Base-by-base conservation (phyloP, 2,888 invertebrate genomes). In the Drosophila yooni region DNA sequence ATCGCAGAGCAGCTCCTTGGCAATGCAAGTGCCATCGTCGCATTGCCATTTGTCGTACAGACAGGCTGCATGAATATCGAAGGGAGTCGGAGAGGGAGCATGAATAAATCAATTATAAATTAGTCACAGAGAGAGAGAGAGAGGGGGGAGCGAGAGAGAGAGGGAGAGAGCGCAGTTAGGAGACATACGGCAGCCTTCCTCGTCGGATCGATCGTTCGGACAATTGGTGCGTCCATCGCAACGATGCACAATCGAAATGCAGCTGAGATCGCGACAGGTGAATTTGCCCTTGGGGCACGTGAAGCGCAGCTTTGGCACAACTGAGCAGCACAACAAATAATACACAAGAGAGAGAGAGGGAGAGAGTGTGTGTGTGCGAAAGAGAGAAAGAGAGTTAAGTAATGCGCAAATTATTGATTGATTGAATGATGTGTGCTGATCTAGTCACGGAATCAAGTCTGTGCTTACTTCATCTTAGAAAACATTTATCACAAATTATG, bases 201-300 rank as follows among this genome's bases (percentile, higher is more conserved):
- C 96, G 85, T 96, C 96, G 60, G 94, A 94, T 38, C 94, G 94
- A 92, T 95, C 96, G 70, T 93, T 93, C 7, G 94, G 94, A 92
- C 97, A 97, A 93, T 97, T 96, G 90, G 94, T 94, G 86, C 94
- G 95, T 70, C 96, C 96, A 92, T 97, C 96, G 92, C 97, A 97
- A 59, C 95, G 95, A 78, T 95, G 94, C 53, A 94, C 93, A 77
- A 95, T 94, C 52, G 96, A 95, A 84, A 97, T 95, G 92, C 97
- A 97, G 83, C 95, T 94, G 59, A 96, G 96, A 92, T 97, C 96
- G 69, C 94, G 94, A 92, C 97, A 97, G 76, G 95, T 95, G 93
- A 96, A 97, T 89, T 94, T 94, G 50, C 95, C 95, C 34, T 94
- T 93, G 29, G 94, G 91, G 79, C 93, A 93, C 60, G 89, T 92